Evolutionary conservation across 1,140 invertebrate species (phyloP), one percentile per base, ranked within the genome.

Genomic region (Mizuhopecten yessoensis): DNA sequence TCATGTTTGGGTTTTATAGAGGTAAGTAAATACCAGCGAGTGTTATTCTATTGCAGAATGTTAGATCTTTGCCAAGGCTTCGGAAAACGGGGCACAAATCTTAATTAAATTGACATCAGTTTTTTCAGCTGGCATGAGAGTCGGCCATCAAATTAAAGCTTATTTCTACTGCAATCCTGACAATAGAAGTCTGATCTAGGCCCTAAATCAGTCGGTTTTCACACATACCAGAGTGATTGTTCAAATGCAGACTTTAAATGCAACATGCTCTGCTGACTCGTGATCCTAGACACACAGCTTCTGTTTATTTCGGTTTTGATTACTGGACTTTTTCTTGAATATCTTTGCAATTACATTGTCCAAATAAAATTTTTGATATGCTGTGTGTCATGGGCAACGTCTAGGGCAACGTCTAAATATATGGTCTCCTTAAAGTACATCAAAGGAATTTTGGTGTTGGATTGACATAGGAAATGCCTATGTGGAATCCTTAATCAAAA

Each of bases 101-200:
- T 75, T 75, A 75, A 75, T 75, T 75, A 75, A 75, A 29, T 75
- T 75, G 57, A 75, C 57, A 75, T 75, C n/a, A n/a, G 57, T 75
- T 75, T 75, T 75, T 75, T 75, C 57, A 75, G 57, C 23, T 75
- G 57, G 57, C 57, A 75, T 75, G 57, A 75, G 57, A n/a, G 29
- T 75, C 23, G n/a, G 57, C 57, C 57, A 75, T 75, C 57, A 75
- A 75, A 75, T 75, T 75, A 75, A 75, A 75, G 57, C 57, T 11
- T 75, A 75, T 75, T 17, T 75, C 57, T 75, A 75, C 11, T 29
- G 57, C 57, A 9, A 29, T 75, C n/a, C 57, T 75, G 57, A 75
- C 57, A 75, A 75, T 75, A 75, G 57, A 29, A 5, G n/a, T 75
- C 57, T 29, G 57, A n/a, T 75, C 23, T 29, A 29, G 5, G n/a